phyloP scores from a whole-genome alignment of 2,113 vertebrate species.

The Brachypteracias leptosomus region DNA sequence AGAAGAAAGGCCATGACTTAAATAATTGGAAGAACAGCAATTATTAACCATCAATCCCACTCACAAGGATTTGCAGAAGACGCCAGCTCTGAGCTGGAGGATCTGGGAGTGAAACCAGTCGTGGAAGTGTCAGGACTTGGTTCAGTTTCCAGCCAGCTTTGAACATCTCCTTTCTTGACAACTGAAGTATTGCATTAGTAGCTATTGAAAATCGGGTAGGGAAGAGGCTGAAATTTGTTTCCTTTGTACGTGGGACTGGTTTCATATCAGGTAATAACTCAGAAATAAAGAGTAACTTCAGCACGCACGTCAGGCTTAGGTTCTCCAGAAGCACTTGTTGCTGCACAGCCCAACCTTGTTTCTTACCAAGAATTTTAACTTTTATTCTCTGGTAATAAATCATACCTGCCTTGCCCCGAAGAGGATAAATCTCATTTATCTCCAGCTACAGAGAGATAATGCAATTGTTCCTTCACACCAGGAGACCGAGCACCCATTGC shows the following conservation, averaged over 20 bases:
- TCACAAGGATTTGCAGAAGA: background rate
- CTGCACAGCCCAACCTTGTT: background rate
- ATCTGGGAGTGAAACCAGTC: background rate
- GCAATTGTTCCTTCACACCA: background rate
- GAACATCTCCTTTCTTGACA: background rate
- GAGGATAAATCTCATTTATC: background rate
- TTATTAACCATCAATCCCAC: background rate
- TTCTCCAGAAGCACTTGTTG: background rate
- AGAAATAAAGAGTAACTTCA: background rate
- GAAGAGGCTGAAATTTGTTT: background rate
- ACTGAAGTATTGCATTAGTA: background rate
- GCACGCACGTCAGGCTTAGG: fast-evolving
- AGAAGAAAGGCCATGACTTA: background rate
- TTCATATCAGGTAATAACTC: background rate
- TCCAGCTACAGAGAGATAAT: background rate
- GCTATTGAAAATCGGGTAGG: background rate
- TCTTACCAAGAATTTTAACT: background rate
- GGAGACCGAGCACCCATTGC: background rate
- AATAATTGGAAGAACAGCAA: background rate
- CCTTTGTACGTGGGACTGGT: background rate
- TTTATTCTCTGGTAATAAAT: background rate
- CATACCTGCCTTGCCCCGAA: background rate
- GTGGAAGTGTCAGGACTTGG: background rate
- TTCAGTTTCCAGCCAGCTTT: background rate
- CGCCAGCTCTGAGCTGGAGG: background rate